Base-by-base conservation (phyloP, 2,797 vertebrate genomes). In the Hirundo rustica region DNA sequence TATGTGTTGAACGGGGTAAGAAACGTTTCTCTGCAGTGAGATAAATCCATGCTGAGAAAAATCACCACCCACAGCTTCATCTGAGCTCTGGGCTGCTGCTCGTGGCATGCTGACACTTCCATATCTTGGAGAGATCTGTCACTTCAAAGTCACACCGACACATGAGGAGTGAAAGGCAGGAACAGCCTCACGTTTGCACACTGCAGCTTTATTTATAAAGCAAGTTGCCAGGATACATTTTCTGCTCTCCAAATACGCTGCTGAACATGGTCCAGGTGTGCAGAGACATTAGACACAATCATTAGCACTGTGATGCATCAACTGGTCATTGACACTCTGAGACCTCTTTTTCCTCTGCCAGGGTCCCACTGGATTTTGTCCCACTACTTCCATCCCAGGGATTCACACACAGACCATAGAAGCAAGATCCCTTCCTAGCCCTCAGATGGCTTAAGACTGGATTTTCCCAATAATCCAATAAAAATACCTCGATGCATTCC, bases 181-280 rank as follows among this genome's bases (percentile, higher is more conserved):
- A 87, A 60, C 71, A 86, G 83, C 54, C 71, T 70, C 91, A 73
- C 15, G 7, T 92, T 96, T 94, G 78, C 88, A 89, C 32, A 36
- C 54, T 75, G 70, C 38, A 82, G 70, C 88, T 89, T 92, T 95
- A 86, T 89, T 92, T 95, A 86, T 71, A 88, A 88, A 95, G 82
- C 45, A 84, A 86, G 85, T 75, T 88, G 88, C 92, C 89, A 92
- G 85, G 92, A 82, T 51, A 64, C 57, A 55, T 67, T 73, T 78
- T 76, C 75, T 74, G 75, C 50, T 85, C 61, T 51, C 79, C 38
- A 80, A 64, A 36, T 22, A 50, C 4, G 17, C 23, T 80, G 65
- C 76, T 88, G 85, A 84, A 54, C n/a, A 2, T 2, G 32, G 93
- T 92, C 91, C 96, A 97, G 95, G 95, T 95, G 80, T 71, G 88